Evolutionary conservation across 2,888 invertebrate genomes (phyloP).

Genomic region (Cephus pulcher): DNA sequence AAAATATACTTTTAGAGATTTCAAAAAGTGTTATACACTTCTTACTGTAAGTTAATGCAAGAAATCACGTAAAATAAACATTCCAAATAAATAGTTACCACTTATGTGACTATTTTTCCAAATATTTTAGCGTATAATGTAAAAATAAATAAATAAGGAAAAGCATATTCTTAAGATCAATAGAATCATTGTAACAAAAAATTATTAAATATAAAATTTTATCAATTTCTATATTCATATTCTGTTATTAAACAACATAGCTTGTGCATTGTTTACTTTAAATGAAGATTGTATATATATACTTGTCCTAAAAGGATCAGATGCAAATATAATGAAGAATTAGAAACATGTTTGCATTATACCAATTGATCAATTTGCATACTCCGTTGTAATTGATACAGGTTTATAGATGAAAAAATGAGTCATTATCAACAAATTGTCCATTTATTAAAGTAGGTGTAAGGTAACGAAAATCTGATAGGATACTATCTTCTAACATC

Average conservation of each 20-base stretch:
- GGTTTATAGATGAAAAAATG: background rate
- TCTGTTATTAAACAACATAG: background rate
- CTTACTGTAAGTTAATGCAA: background rate
- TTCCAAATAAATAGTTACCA: too few relatives aligned
- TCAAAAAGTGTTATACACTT: background rate
- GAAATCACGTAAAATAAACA: too few relatives aligned
- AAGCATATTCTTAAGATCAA: background rate
- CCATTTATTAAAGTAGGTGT: slow-evolving; percentile 38
- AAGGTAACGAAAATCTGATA: slow-evolving; percentile 29
- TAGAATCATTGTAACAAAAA: background rate
- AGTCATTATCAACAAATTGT: slow-evolving; percentile 37
- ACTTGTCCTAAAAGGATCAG: background rate
- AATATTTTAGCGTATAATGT: background rate
- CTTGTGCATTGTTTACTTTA: background rate
- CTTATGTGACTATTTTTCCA: too few relatives aligned
- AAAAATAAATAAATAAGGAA: background rate
- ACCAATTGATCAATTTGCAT: too few relatives aligned
- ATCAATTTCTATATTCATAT: background rate
- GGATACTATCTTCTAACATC: slow-evolving; percentile 1
- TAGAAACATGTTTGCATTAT: too few relatives aligned
- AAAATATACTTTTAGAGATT: background rate
- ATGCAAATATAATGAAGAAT: background rate
- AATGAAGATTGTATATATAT: background rate
- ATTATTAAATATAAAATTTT: too few relatives aligned
- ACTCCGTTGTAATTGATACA: too few relatives aligned